Base-by-base conservation (phyloP, 1,140 invertebrate species). In the Zaprionus camerounensis region DNA sequence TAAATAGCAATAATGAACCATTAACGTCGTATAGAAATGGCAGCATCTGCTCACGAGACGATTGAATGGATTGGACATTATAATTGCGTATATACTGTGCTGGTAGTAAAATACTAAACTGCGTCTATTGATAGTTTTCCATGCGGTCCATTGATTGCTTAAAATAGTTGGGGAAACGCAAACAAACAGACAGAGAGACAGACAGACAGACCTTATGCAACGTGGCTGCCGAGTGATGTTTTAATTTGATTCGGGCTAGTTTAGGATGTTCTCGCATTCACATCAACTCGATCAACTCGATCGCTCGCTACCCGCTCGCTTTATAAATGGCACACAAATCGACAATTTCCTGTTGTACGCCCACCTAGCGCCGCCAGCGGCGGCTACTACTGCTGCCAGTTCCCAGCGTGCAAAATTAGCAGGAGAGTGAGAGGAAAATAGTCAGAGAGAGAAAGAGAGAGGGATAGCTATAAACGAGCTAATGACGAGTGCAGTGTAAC, bases 311-410 rank as follows among this genome's bases (percentile, higher is more conserved):
- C 20, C 17, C 46, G 46, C 20, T 20, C 44, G 74, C 58, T 69
- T 77, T 80, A 51, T 77, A 80, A 80, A 67, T 64, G 69, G 64
- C 75, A 66, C 76, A 74, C 71, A 78, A 82, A 82, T 82, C 70
- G 80, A 78, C 75, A 57, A 71, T 76, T 82, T 82, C 80, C 80
- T 78, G 78, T 71, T 80, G 55, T 51, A 75, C 74, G 74, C 80
- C 78, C 74, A 80, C 75, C 64, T 71, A 73, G 56, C 69, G 56
- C 56, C 68, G 68, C 9, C 68, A 44, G 31, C 36, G 12, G 41
- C n/a, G 7, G 41, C 6, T 44, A 9, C n/a, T 9, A 15, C 41
- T n/a, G n/a, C n/a, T 17, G 41, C 20, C 11, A 36, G 62, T 64
- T 65, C 63, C 63, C 63, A 65, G 49, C 51, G 24, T 58, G 22